Evolutionary conservation across 30 jellyfish, hydroid and myxozoan species (phyloP), one percentile per base, ranked within the genome.

Genomic region (Aurelia aurita): DNA sequence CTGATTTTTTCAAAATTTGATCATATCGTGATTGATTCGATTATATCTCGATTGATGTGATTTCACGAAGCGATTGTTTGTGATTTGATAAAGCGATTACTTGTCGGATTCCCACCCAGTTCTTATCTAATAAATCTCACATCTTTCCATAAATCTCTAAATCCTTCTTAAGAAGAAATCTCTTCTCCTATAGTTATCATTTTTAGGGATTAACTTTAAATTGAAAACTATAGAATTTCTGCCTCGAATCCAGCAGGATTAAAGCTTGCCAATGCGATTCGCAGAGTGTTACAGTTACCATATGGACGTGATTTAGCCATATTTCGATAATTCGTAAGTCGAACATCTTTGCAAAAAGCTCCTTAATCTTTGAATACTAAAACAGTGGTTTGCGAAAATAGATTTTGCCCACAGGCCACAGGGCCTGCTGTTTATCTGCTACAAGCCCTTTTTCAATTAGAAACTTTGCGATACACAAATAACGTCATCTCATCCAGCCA

Each of bases 231-330:
- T 55, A 55, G 29, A 55, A 22, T 55, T 55, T 55, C 67, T 55
- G 29, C 29, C 29, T 55, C 67, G 29, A 55, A 55, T 55, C 67
- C 67, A 10, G 1, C 29, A 55, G 67, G 67, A 55, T 55, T 22
- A 55, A 22, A 10, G 31, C 51, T 39, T 15, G 9, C 51, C 7
- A 39, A 55, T 19, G 29, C 67, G 67, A 55, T 55, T 55, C 67
- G 29, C 67, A 55, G 25, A 22, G 67, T 55, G 29, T 55, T 55
- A 55, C 25, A n/a, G 67, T 55, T 55, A 55, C 67, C 67, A 55
- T 55, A 55, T 55, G 67, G 67, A 19, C 29, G 67, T 55, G 67
- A 55, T 55, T 55, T 55, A 55, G 29, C 73, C 35, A 61, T 20
- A 2, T 23, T 61, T 61, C 35, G 73, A 61, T 61, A 61, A 61